Evolutionary conservation across 2,797 vertebrate genomes (phyloP), one percentile per base, ranked within the genome.

Genomic region (Molossus alvarezi): DNA sequence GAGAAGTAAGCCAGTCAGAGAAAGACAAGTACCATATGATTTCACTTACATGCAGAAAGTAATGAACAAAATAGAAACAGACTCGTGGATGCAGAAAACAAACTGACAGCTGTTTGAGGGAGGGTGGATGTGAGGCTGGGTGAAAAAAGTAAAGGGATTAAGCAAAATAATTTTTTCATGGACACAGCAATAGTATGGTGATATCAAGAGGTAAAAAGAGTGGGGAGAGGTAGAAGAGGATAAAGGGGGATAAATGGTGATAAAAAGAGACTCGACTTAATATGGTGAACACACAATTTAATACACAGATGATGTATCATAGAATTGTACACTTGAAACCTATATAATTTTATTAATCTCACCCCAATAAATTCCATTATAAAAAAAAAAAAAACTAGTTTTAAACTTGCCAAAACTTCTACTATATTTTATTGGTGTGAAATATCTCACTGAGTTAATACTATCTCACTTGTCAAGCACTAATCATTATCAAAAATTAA

Each of bases 401-500:
- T 97, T 93, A 53, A 53, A 17, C 0, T 89, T 91, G 96, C 10
- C 45, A 71, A 73, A 1, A 0, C 18, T 37, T 75, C 27, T 8
- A 1, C 7, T 9, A 0, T 86, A 51, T 89, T 72, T 96, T 94
- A 45, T 41, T 12, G 9, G 51, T 75, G 20, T 75, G 67, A n/a
- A 95, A 92, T 86, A 88, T 0, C 90, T 90, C 6, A 53, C 10
- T 27, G 11, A 97, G 65, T 73, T 88, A 80, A 58, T 21, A 94
- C 79, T 95, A 83, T 94, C 81, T 95, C 41, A 57, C 3, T 71
- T 58, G 64, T 15, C 33, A 87, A 92, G 4, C 86, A 96, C 0
- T 85, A 94, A 93, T 95, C 57, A 97, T 85, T n/a, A 94, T 96
- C 91, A 97, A 64, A 18, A 37, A 94, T 18, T 97, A 89, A 41